Base-by-base conservation (phyloP, 1,140 invertebrate genomes). In the Drosophila micromelanica region DNA sequence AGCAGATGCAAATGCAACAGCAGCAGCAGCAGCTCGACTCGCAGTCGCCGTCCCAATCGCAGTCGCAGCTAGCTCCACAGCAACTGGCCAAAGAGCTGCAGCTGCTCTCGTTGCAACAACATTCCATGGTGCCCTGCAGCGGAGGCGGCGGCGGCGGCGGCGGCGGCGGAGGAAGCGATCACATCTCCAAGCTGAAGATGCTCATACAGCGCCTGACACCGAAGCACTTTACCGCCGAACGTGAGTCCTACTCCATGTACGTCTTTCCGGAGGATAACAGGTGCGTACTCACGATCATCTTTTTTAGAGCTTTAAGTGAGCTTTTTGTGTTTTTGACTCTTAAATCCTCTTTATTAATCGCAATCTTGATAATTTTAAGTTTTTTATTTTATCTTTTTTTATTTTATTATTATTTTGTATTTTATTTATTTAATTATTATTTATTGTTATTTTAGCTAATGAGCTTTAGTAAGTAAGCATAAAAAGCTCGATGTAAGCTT, bases 201-300 rank as follows among this genome's bases (percentile, higher is more conserved):
- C 67, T 92, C 30, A 91, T 92, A 15, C 78, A 91, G 59, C 78
- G 85, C 20, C 72, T 92, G 23, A 91, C 81, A 48, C 91, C 91
- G n/a, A 85, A 77, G 91, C 93, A 86, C 84, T 95, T 80, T 93
- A 95, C 84, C 92, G 93, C 96, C 86, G 95, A 96, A 75, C 93
- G 97, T 62, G 94, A 96, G 46, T 95, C 98, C 80, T 97, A 96
- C 92, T 96, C 98, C 5, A 93, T 98, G 49, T 98, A 97, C 90
- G 80, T 98, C 40, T 97, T 98, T 91, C 94, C 96, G 38, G 95
- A 95, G 55, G 94, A 96, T 45, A 97, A 97, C 92, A 93, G 93
- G 96, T 97, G 93, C 92, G 69, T 37, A 6, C 11, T 6, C 38
- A 5, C n/a, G n/a, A 40, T 13, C 6, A n/a, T 12, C 1, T n/a